Base-by-base conservation (phyloP, 2,888 invertebrate species). In the Biston betularia region DNA sequence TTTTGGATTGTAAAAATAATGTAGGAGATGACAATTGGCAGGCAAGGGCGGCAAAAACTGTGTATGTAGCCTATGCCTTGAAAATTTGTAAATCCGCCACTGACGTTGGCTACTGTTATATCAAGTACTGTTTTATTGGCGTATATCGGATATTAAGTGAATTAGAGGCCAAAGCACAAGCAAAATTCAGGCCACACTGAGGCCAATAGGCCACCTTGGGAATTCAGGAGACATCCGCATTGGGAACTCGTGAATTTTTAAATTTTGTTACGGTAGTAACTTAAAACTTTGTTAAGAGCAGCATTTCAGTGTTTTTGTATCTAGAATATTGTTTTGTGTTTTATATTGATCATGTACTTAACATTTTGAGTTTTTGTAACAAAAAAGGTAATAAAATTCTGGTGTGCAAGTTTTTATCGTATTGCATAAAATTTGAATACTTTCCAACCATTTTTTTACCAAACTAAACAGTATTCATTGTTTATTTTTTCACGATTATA, bases 101-200 rank as follows among this genome's bases (percentile, higher is more conserved):
- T n/a, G 50, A 65, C 14, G 15, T 61, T 15, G 10, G 12, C 11
- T 60, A 63, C 67, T 68, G 67, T 24, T 40, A 10, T 1, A 9
- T 3, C 1, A 6, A 46, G 33, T 60, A 63, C 24, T 40, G 35
- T 40, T 58, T 50, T 67, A 70, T 49, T 73, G 66, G 66, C 70
- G 70, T 67, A 70, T 63, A 68, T 69, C 63, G 65, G 46, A 62
- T 58, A 75, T 70, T 73, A 75, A 72, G 61, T 73, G 70, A 77
- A 75, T 77, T 74, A 75, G 67, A 77, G 76, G 65, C 73, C 69
- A 72, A 65, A 65, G 64, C 57, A 49, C 34, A 61, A 54, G 62
- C 64, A 68, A 61, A 68, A 70, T 53, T 57, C 53, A 62, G 49
- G 68, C 56, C 65, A 63, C 63, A 66, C 53, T 49, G 57, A 52